Conservation (phyloP, 2,797 vertebrate species). For the Spheniscus humboldti region DNA sequence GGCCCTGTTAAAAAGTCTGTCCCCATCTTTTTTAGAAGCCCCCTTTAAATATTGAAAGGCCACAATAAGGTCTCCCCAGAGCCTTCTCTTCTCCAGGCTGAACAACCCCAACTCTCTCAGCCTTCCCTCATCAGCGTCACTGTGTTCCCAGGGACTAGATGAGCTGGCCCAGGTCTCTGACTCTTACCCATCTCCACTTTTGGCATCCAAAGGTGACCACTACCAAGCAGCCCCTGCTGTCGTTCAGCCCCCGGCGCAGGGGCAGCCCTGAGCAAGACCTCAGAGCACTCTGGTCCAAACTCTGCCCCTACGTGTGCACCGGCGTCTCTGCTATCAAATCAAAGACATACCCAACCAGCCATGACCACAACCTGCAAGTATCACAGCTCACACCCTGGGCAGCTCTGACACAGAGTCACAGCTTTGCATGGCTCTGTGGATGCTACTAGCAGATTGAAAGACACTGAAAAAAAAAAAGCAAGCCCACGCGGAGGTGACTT, state of each 20-base stretch:
- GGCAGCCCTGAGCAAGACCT: neutral
- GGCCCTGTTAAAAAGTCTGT: neutral
- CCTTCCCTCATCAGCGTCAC: neutral
- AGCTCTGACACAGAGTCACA: neutral
- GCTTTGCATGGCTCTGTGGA: neutral
- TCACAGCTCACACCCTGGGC: neutral
- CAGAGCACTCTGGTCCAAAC: neutral
- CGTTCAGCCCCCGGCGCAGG: neutral
- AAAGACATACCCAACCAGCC: neutral
- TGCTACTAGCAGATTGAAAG: neutral
- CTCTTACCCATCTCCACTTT: neutral
- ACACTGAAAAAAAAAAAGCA: neutral
- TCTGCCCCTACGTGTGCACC: neutral
- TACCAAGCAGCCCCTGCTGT: neutral
- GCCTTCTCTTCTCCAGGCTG: neutral
- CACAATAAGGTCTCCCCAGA: neutral
- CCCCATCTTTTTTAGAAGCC: neutral
- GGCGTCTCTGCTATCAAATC: neutral
- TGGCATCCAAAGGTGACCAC: neutral
- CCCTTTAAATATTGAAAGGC: neutral
- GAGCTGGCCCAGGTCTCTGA: neutral
- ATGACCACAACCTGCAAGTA: neutral
- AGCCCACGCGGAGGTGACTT: neutral
- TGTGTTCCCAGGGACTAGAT: neutral
- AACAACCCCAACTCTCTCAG: neutral